These are phyloP conservation scores for Sus scrofa DNA, from an alignment of 2,113 vertebrate species.

Conservation along the genomic window DNA sequence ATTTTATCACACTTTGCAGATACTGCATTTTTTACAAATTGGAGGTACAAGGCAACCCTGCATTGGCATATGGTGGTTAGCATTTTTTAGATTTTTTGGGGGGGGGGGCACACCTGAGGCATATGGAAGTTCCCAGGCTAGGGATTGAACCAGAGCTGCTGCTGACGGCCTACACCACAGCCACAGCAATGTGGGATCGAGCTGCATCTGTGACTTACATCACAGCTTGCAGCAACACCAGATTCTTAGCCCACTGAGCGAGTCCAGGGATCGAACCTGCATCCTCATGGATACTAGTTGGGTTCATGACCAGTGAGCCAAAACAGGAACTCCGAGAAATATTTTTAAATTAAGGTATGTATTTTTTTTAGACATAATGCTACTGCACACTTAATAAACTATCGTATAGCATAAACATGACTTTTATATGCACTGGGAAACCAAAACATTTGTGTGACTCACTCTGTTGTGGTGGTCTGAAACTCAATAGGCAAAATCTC, in stretches of 20 bases:
- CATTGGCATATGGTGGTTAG: neutral
- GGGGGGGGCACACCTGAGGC: no score
- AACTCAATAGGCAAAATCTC: neutral
- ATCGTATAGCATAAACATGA: neutral
- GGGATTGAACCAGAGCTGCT: no score
- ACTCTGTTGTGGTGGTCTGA: neutral
- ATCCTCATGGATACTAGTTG: no score
- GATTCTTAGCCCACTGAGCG: no score
- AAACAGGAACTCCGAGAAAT: neutral
- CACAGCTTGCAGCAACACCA: no score
- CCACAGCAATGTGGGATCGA: no score
- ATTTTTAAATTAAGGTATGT: neutral
- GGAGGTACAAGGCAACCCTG: neutral
- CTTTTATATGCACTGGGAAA: neutral
- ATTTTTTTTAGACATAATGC: neutral
- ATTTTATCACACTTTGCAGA: neutral
- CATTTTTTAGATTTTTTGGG: neutral
- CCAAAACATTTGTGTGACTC: neutral
- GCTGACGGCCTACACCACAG: no score
- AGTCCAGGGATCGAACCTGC: no score
- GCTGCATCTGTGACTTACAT: no score
- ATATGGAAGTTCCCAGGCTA: no score
- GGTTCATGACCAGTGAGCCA: no score
- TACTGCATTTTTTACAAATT: neutral
- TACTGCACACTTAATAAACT: neutral